Evolutionary conservation across 35 echinoderm and acorn worm genomes (phyloP).

Genomic region (Apostichopus californicus): DNA sequence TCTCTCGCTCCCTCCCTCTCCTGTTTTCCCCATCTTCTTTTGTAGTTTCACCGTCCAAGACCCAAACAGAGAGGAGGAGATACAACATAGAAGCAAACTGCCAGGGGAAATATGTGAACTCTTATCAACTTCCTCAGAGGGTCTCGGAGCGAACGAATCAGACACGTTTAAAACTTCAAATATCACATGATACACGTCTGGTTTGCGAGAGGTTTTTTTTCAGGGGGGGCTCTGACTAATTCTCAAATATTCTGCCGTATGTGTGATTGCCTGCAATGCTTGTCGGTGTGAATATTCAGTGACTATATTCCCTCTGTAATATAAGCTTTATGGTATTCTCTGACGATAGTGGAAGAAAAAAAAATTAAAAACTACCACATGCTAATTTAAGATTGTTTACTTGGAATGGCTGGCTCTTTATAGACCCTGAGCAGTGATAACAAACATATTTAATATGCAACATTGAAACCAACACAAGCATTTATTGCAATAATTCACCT

Average conservation of each 20-base stretch:
- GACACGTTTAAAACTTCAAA: background rate
- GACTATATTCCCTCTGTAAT: too few species aligned
- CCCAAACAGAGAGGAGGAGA: background rate
- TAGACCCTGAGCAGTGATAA: background rate
- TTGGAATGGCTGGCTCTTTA: background rate
- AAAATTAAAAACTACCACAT: too few species aligned
- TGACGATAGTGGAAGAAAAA: too few species aligned
- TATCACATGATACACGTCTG: background rate
- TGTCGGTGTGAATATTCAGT: too few species aligned
- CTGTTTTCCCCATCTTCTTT: background rate
- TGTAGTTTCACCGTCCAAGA: background rate
- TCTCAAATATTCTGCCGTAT: too few species aligned
- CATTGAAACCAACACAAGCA: too few species aligned
- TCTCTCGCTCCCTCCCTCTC: background rate
- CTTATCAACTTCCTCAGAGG: slow-evolving; percentile 3
- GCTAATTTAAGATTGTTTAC: background rate
- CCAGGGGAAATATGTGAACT: slow-evolving; percentile 17
- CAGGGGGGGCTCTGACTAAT: too few species aligned
- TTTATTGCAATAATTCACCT: too few species aligned
- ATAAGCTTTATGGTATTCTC: too few species aligned
- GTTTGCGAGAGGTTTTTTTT: background rate
- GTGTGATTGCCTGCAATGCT: too few species aligned
- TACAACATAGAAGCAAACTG: background rate
- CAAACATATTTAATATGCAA: too few species aligned
- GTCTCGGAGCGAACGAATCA: background rate